Conservation (phyloP, 2,113 vertebrate species). For the Megatriorchis doriae region DNA sequence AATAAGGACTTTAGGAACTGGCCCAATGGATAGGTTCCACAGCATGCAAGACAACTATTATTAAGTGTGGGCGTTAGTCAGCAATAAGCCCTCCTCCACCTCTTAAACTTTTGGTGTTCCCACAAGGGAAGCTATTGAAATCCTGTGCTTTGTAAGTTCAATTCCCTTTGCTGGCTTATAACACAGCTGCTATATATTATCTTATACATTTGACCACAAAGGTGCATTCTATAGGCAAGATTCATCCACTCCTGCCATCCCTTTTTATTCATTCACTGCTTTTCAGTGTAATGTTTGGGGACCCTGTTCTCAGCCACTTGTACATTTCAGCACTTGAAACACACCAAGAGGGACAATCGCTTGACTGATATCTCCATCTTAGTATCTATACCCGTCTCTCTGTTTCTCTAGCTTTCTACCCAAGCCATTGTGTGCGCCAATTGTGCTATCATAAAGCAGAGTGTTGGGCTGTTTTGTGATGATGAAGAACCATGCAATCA, state of each 20-base stretch:
- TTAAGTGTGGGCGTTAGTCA: constrained; percentile 41
- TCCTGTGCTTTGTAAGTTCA: constrained; percentile 61
- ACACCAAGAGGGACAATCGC: constrained; percentile 72
- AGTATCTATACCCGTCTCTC: constrained; percentile 66
- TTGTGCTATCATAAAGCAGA: constrained; percentile 68
- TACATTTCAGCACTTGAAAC: constrained; percentile 73
- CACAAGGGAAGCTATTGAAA: constrained; percentile 71
- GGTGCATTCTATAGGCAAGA: constrained; percentile 74
- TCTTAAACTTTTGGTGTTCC: constrained; percentile 69
- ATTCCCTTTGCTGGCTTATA: constrained; percentile 68
- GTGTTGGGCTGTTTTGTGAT: constrained; percentile 63
- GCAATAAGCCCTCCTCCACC: constrained; percentile 57
- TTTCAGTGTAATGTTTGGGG: constrained; percentile 73
- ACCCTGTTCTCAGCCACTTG: constrained; percentile 76
- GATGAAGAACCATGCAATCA: constrained; percentile 71
- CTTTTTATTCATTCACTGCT: constrained; percentile 67
- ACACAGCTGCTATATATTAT: constrained; percentile 76
- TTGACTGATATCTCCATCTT: constrained; percentile 74
- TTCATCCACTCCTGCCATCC: constrained; percentile 72
- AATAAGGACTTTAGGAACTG: constrained; percentile 49
- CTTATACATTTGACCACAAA: constrained; percentile 76
- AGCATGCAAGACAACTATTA: constrained; percentile 39
- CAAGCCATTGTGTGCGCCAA: constrained; percentile 69
- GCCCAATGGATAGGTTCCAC: constrained; percentile 31
- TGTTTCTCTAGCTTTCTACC: constrained; percentile 74